Conservation (phyloP, 2,113 vertebrate species). For the Prunella himalayana region DNA sequence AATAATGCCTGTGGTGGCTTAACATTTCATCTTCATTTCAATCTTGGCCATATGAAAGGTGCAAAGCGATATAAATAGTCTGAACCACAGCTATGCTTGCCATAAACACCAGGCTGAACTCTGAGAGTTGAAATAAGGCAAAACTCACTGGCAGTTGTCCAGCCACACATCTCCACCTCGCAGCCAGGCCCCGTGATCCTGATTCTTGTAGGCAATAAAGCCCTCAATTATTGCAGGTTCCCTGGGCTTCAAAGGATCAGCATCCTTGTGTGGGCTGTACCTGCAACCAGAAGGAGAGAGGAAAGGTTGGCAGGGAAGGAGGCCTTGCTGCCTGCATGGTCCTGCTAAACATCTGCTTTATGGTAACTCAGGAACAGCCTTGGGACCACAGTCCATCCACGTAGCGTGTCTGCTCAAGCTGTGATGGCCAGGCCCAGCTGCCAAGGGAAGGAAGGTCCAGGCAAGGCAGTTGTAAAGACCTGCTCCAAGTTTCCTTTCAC, state of each 20-base stretch:
- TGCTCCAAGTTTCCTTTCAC: constrained; percentile 27
- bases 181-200: constrained; percentile 96
- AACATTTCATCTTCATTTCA: background rate
- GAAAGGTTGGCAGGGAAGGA: background rate
- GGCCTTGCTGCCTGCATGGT: background rate
- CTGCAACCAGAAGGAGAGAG: constrained; percentile 57
- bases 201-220: constrained; percentile 95
- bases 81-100: constrained; percentile 10
- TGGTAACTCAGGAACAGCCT: background rate
- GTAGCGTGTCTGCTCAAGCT: background rate
- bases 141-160: constrained; percentile 92
- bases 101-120: constrained; percentile 46
- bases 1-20: background rate
- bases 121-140: constrained; percentile 49
- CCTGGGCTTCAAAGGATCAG: constrained; percentile 91
- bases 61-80: constrained; percentile 23
- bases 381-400: background rate
- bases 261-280: constrained; percentile 91
- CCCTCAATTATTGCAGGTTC: constrained; percentile 87
- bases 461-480: background rate
- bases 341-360: background rate
- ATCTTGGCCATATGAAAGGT: background rate
- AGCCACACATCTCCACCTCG: constrained; percentile 97
- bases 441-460: background rate
- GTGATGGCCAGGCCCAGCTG: background rate